Conservation (phyloP, 2,797 vertebrate species). For the Enoplosus armatus region DNA sequence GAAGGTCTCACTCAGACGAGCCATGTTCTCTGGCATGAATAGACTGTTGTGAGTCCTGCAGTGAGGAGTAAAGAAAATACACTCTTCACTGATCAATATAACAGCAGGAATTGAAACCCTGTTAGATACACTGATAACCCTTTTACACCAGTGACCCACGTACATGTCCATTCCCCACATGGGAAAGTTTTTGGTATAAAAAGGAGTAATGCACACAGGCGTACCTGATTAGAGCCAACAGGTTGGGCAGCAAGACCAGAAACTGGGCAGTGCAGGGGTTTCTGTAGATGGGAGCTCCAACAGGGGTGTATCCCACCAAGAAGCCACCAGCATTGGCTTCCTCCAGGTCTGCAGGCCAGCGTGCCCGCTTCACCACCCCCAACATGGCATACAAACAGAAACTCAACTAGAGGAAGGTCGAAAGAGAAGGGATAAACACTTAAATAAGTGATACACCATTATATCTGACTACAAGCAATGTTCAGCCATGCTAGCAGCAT, state of each 20-base stretch:
- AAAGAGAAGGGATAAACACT: not conserved
- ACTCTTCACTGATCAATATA: not conserved
- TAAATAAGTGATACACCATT: not conserved
- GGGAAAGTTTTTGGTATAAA: not conserved
- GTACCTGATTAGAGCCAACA: slow-evolving; percentile 94
- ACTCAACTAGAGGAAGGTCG: slow-evolving; percentile 85
- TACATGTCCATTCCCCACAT: not conserved
- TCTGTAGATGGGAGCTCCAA: slow-evolving; percentile 90
- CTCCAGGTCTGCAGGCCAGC: slow-evolving; percentile 91
- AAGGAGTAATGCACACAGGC: slow-evolving; percentile 18
- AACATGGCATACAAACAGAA: slow-evolving; percentile 93
- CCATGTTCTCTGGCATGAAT: slow-evolving; percentile 92
- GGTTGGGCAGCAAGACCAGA: slow-evolving; percentile 92
- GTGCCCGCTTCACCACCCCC: slow-evolving; percentile 92
- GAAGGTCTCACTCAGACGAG: slow-evolving; percentile 91
- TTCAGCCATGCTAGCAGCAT: not conserved
- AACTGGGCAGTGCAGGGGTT: slow-evolving; percentile 93
- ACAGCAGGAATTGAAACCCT: not conserved
- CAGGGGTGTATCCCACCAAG: slow-evolving; percentile 86
- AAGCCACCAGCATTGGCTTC: slow-evolving; percentile 95
- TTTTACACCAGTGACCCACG: not conserved
- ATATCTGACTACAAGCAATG: not conserved
- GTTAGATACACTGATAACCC: not conserved
- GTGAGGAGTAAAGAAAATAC: not conserved
- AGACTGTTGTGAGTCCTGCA: slow-evolving; percentile 94